These are phyloP conservation scores for Todiramphus chloris DNA, from an alignment of 2,113 vertebrate species.

Conservation along the genomic window DNA sequence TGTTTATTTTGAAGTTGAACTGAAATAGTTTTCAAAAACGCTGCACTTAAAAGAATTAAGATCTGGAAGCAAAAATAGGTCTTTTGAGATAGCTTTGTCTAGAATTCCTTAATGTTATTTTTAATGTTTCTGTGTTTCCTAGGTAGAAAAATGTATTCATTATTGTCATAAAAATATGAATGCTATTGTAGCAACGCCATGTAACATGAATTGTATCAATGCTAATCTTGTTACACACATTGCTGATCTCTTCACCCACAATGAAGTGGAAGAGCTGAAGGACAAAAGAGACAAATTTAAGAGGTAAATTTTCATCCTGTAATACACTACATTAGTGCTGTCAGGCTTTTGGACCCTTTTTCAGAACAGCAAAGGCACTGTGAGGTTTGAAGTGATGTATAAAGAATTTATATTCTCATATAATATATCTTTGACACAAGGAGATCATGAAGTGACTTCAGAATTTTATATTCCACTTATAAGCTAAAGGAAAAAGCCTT, in stretches of 20 bases:
- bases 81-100: neutral
- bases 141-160: conserved; percentile 95
- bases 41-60: neutral
- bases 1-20: neutral
- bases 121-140: neutral
- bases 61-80: neutral
- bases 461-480: neutral
- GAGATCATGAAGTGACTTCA: neutral
- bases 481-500: neutral
- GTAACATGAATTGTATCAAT: conserved; percentile 99
- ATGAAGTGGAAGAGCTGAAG: conserved; percentile 91
- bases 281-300: conserved; percentile 99
- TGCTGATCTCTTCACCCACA: conserved; percentile 91
- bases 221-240: conserved; percentile 89
- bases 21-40: neutral
- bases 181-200: conserved; percentile 91
- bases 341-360: neutral
- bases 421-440: neutral
- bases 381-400: neutral
- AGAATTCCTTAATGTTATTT: conserved; percentile 7
- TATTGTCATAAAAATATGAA: conserved; percentile 97
- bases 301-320: conserved; percentile 76
- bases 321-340: neutral
- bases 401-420: neutral
- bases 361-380: neutral